Base-by-base conservation (phyloP, 2,113 vertebrate genomes). In the Bujurquina vittata region DNA sequence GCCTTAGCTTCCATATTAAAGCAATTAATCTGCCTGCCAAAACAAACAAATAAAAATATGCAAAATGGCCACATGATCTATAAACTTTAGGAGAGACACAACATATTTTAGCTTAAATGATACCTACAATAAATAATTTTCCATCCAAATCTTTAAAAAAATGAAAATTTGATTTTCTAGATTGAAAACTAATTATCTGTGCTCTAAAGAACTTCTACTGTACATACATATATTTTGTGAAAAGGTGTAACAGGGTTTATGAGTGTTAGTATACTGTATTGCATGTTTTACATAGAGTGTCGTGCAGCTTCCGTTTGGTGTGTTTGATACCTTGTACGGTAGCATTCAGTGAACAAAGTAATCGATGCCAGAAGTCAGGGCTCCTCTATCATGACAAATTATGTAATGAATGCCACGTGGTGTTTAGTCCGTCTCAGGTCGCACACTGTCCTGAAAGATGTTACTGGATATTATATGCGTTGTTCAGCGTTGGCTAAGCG, bases 381-480 rank as follows among this genome's bases (percentile, higher is more conserved):
- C 77, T 80, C 86, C 62, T 69, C 61, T 85, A 73, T 84, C 87
- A 58, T 58, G 57, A 79, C 79, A 79, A 77, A 92, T 93, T 79
- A 88, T 93, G 87, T 89, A 86, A 93, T 82, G 80, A 60, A 88
- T 85, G 77, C 63, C 88, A 85, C 67, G 77, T 74, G 81, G 62
- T 79, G 80, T 83, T 69, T 73, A 46, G 81, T 83, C 81, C 84
- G 57, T 88, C 88, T 92, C 86, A 60, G 59, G 89, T 92, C 91
- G 91, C 92, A 81, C 85, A 52, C 79, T 75, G 83, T 84, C 87
- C 79, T 72, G 37, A 49, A 86, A 67, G 81, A 84, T 89, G 93
- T 91, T 84, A 94, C 83, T 40, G 63, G 92, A 93, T 94, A 88
- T 80, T 17, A n/a, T n/a, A n/a, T n/a, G n/a, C n/a, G n/a, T n/a